These are phyloP conservation scores for Eumerus sabulonum DNA, from an alignment of 2,888 invertebrate genomes.

Conservation along the genomic window DNA sequence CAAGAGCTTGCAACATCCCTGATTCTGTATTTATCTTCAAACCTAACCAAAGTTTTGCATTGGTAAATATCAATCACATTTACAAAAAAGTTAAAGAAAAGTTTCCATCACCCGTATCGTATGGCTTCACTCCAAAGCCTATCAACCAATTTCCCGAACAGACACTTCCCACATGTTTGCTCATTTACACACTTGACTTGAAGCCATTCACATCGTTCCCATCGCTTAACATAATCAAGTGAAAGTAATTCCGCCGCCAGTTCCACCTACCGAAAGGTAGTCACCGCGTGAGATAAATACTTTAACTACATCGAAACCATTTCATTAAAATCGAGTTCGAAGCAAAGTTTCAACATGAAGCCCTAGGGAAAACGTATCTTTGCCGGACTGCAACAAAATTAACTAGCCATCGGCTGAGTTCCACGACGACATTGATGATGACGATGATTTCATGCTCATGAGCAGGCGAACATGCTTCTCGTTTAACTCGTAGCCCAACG, in stretches of 20 bases:
- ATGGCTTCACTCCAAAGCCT: too few relatives aligned
- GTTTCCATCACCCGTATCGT: too few relatives aligned
- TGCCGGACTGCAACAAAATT: constrained; percentile 48
- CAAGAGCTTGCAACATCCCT: too few relatives aligned
- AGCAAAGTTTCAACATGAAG: constrained; percentile 44
- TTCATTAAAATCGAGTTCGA: constrained; percentile 5
- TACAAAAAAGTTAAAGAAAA: too few relatives aligned
- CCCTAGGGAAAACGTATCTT: constrained; percentile 19
- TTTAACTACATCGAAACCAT: constrained; percentile 36
- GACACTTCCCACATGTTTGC: too few relatives aligned
- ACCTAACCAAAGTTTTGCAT: too few relatives aligned
- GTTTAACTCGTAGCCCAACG: constrained; percentile 13
- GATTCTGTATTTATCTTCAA: too few relatives aligned
- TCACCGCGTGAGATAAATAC: constrained; percentile 11
- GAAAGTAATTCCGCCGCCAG: constrained; percentile 36
- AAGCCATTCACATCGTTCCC: not conserved
- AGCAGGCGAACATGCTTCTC: too few relatives aligned
- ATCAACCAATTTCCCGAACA: too few relatives aligned
- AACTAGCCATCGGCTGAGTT: constrained; percentile 41
- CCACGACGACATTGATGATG: constrained; percentile 26
- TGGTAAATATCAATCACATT: too few relatives aligned
- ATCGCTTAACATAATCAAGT: constrained; percentile 39
- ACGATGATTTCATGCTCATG: constrained; percentile 29
- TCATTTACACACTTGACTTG: too few relatives aligned
- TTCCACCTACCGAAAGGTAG: constrained; percentile 8